Evolutionary conservation across 2,797 vertebrate genomes (phyloP), one percentile per base, ranked within the genome.

Genomic region (Neosilurus mollespiculum): DNA sequence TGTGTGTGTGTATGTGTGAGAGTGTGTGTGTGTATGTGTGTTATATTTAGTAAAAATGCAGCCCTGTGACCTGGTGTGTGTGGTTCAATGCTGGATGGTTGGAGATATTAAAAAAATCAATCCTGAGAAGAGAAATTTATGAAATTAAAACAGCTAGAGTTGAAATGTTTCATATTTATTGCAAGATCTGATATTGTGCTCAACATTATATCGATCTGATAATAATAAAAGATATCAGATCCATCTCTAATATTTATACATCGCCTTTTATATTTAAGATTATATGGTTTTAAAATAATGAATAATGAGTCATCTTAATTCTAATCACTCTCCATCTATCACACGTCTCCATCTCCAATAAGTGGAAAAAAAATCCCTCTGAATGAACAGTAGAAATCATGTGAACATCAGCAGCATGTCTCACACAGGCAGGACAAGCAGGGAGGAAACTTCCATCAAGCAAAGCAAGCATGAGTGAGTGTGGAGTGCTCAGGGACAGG

Each of bases 301-400:
- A 16, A 26, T 14, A 54, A 49, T 2, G 3, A 30, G 22, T 37
- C 51, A 18, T 37, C 51, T 2, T 18, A 76, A 83, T 86, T 92
- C 88, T 90, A 91, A 89, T 90, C 92, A 92, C 86, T 84, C 78
- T 87, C 86, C 88, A 92, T 93, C 78, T 92, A 90, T 90, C 88
- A 86, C 69, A 70, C 4, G 1, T 84, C 88, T 88, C 73, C 83
- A 87, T 43, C 37, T 2, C 82, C 81, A 53, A 80, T 71, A 86
- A 43, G 6, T 6, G 6, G 6, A 43, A 43, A 43, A 43, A 43
- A 2, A 43, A 2, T 6, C 37, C 6, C 37, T 43, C 6, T 43
- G 37, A 43, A 43, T 43, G 37, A 43, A 43, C 37, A 43, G 37
- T 43, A 43, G 37, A 43, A 43, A 43, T 43, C 37, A 43, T 6